A percentile compares a stretch with the other conserved stretches of the same genome.
phyloP scores from a whole-genome alignment of 2,888 invertebrate genomes.

The Barypeithes pellucidus region DNA sequence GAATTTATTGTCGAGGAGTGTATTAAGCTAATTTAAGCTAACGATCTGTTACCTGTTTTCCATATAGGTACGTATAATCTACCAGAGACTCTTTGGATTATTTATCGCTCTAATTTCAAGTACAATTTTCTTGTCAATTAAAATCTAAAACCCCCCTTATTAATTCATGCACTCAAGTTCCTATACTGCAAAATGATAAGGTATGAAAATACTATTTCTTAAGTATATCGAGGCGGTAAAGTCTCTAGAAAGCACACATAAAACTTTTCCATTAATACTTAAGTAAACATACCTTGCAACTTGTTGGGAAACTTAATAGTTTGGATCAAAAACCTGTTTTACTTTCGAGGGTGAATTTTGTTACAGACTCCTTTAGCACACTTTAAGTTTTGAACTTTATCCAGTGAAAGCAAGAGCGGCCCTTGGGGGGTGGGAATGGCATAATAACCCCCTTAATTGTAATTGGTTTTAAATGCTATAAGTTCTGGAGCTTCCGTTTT shows the following conservation, averaged over 20 bases:
- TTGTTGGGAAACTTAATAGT: constrained; percentile 14
- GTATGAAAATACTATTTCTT: neutral
- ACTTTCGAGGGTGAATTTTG: constrained; percentile 4
- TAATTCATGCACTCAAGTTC: neutral
- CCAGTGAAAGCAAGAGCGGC: neutral
- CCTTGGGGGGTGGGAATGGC: neutral
- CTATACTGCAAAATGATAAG: constrained; percentile 2
- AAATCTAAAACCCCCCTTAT: neutral
- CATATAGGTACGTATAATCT: too few species aligned
- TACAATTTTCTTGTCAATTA: neutral
- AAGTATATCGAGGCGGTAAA: constrained; percentile 1
- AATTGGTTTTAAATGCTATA: neutral
- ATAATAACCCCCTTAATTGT: neutral
- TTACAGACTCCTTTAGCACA: neutral
- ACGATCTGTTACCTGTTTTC: too few species aligned
- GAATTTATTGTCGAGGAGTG: too few species aligned
- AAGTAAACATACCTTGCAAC: constrained; percentile 11
- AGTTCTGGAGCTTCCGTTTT: neutral
- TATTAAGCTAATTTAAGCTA: too few species aligned
- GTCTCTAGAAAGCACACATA: neutral
- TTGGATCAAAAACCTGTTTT: constrained; percentile 13
- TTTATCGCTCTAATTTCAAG: too few species aligned
- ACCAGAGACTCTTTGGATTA: too few species aligned
- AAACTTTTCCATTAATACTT: constrained; percentile 20
- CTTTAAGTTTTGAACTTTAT: constrained; percentile 10